Percentiles rank a stretch among this genome's conserved stretches.
phyloP scores from a whole-genome alignment of 1,140 invertebrate species.

The Diprion similis region DNA sequence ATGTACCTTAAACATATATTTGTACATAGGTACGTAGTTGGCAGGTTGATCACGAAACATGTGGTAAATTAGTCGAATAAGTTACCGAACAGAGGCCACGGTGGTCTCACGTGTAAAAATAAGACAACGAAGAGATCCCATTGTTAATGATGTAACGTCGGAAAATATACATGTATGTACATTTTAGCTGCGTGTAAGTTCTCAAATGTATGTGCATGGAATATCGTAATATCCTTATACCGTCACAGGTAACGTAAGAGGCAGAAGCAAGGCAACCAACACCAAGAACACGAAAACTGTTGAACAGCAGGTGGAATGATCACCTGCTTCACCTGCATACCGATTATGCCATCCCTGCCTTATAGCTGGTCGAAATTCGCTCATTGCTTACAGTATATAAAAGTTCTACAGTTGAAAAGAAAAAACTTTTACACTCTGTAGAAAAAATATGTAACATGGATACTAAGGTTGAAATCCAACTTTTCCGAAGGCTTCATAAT shows the following conservation, averaged over 20 bases:
- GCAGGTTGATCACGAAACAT: background rate
- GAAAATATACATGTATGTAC: background rate
- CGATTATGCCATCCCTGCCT: background rate
- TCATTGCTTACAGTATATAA: too few relatives aligned
- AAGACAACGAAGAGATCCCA: background rate
- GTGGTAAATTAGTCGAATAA: too few relatives aligned
- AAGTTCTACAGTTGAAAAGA: too few relatives aligned
- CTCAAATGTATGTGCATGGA: background rate
- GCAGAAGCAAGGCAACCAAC: background rate
- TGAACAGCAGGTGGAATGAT: conserved; percentile 2
- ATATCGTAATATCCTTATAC: background rate
- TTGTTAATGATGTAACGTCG: background rate
- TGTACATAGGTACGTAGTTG: background rate
- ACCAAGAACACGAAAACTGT: background rate
- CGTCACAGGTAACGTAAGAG: background rate
- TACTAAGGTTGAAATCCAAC: too few relatives aligned
- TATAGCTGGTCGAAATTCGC: too few relatives aligned
- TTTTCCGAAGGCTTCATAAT: too few relatives aligned
- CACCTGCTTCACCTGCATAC: background rate
- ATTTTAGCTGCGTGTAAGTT: background rate
- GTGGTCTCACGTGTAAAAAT: background rate
- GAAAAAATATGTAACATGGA: too few relatives aligned
- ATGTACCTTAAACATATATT: too few relatives aligned
- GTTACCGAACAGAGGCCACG: background rate
- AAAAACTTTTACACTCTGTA: too few relatives aligned